Percentiles rank a stretch among this genome's conserved stretches.
Evolutionary conservation across 2,113 vertebrate genomes (phyloP).

Genomic region (Plectropomus leopardus): DNA sequence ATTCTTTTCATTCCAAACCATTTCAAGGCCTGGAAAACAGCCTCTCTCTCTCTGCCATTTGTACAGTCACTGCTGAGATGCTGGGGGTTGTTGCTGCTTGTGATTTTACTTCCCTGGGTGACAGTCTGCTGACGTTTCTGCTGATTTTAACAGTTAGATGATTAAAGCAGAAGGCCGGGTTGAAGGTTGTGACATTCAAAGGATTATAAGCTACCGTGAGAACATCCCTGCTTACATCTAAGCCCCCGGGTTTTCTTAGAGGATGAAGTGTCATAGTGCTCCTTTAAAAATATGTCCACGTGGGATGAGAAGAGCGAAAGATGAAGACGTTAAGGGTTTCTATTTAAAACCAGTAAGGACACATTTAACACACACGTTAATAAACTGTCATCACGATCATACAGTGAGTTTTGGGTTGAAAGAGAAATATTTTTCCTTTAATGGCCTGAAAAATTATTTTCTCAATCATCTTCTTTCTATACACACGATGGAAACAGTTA

Average conservation of each 20-base stretch:
- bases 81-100: background rate
- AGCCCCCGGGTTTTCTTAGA: conserved; percentile 47
- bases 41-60: background rate
- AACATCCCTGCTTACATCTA: conserved; percentile 45
- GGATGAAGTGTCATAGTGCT: conserved; percentile 2
- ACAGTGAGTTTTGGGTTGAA: background rate
- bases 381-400: background rate
- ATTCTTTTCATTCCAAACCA: too few relatives aligned
- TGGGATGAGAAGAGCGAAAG: background rate
- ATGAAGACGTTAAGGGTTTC: background rate
- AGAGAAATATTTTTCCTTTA: background rate
- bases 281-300: background rate
- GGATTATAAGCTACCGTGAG: conserved; percentile 27
- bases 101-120: background rate
- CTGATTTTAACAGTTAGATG: conserved; percentile 30
- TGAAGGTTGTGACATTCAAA: conserved; percentile 27
- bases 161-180: conserved; percentile 18
- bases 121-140: background rate
- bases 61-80: background rate
- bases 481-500: too few relatives aligned
- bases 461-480: background rate
- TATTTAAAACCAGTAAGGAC: background rate
- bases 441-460: background rate
- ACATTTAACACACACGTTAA: background rate
- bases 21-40: too few relatives aligned